Conservation (phyloP, 2,797 vertebrate genomes). For the Chromobotia macracanthus region DNA sequence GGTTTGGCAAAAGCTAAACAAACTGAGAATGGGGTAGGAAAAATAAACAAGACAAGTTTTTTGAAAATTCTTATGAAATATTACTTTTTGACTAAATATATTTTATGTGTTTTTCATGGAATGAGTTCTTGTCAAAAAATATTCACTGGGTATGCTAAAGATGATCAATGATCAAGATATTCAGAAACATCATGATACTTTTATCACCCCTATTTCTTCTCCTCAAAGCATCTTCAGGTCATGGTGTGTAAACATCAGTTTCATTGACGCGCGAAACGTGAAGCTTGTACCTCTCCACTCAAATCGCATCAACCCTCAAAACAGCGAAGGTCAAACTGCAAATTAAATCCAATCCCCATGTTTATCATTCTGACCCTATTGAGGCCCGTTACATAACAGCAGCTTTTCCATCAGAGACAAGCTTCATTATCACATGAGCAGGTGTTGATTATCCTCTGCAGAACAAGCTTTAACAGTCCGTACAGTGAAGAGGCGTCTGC, state of each 20-base stretch:
- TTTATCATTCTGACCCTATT: slow-evolving; percentile 3
- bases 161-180: not conserved
- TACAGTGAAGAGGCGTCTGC: slow-evolving; percentile 33
- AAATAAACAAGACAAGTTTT: not conserved
- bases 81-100: not conserved
- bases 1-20: not conserved
- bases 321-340: slow-evolving; percentile 38
- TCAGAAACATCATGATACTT: not conserved
- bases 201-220: not conserved
- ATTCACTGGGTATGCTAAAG: not conserved
- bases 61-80: no score
- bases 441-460: slow-evolving; percentile 39
- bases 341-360: slow-evolving; percentile 31
- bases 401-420: slow-evolving; percentile 6
- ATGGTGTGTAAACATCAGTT: not conserved
- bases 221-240: not conserved
- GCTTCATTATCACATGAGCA: slow-evolving; percentile 45
- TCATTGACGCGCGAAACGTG: no score
- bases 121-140: no score
- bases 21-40: not conserved
- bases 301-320: slow-evolving; percentile 12
- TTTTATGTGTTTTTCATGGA: not conserved
- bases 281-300: not conserved
- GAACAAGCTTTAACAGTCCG: slow-evolving; percentile 23
- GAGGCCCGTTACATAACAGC: slow-evolving; percentile 32